Evolutionary conservation across 2,888 invertebrate genomes (phyloP).

Genomic region (Galerucella calmariensis): DNA sequence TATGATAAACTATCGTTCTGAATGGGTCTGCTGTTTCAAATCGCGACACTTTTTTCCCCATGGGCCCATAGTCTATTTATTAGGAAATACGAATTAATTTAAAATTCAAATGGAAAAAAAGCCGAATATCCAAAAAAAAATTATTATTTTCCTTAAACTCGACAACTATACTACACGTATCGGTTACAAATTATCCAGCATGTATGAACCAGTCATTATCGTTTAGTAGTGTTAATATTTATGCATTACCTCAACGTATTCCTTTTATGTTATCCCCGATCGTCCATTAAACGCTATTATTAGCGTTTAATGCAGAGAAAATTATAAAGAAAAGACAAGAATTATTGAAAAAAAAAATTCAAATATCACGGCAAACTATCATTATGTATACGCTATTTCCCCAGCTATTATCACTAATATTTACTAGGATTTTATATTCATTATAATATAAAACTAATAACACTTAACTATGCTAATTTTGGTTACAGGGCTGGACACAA

Average conservation of each 20-base stretch:
- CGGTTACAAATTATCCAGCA: too few species aligned
- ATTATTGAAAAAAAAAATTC: slow-evolving; percentile 1
- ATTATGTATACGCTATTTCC: slow-evolving; percentile 12
- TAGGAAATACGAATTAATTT: too few species aligned
- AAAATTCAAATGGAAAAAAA: too few species aligned
- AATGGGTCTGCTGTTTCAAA: too few species aligned
- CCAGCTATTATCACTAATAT: slow-evolving; percentile 18
- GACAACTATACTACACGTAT: too few species aligned
- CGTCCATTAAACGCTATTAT: slow-evolving; percentile 22
- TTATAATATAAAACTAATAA: slow-evolving; percentile 16
- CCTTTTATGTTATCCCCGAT: not conserved
- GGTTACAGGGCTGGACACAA: not conserved
- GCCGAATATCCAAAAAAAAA: too few species aligned
- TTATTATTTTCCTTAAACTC: too few species aligned
- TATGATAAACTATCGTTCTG: too few species aligned
- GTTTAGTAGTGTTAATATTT: not conserved
- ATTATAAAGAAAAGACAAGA: slow-evolving; percentile 24
- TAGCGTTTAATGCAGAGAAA: slow-evolving; percentile 19
- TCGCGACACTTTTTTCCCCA: too few species aligned
- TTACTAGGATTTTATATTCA: slow-evolving; percentile 15
- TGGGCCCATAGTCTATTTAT: too few species aligned
- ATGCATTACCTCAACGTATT: not conserved
- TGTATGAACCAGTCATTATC: not conserved
- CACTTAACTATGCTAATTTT: slow-evolving; percentile 11
- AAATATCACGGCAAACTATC: slow-evolving; percentile 9